Evolutionary conservation across 2,113 vertebrate species (phyloP).

Genomic region (Setophaga petechia): DNA sequence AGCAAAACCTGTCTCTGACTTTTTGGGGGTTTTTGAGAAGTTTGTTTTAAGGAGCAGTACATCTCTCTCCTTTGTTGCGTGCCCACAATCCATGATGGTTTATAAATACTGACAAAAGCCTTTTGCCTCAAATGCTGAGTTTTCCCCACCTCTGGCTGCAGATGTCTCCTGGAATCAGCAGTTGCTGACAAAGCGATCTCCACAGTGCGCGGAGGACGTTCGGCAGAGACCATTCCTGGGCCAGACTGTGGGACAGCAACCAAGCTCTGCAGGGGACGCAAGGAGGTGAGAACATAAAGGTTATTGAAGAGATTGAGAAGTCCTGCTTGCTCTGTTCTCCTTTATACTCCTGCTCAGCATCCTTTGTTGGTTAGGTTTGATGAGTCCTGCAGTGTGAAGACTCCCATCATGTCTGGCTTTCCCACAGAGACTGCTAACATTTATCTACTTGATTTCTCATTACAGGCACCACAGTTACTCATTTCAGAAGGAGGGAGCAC

Average conservation of each 20-base stretch:
- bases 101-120: background rate
- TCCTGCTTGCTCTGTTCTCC: background rate
- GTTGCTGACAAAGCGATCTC: constrained; percentile 61
- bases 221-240: constrained; percentile 78
- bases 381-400: background rate
- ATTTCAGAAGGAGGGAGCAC: background rate
- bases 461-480: background rate
- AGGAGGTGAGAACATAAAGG: constrained; percentile 74
- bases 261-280: constrained; percentile 69
- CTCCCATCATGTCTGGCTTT: background rate
- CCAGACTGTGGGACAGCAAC: constrained; percentile 65
- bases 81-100: background rate
- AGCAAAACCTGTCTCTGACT: background rate
- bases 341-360: background rate
- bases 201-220: constrained; percentile 24
- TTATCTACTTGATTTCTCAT: background rate
- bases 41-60: background rate
- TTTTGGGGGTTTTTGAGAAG: background rate
- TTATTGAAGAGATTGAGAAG: background rate
- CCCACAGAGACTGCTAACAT: background rate
- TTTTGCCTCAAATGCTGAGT: background rate
- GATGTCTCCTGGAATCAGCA: constrained; percentile 76
- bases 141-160: constrained; percentile 15
- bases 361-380: background rate
- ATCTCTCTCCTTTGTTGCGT: background rate